phyloP scores from a whole-genome alignment of 2,888 invertebrate species.

The Ichneumoninae sp. region DNA sequence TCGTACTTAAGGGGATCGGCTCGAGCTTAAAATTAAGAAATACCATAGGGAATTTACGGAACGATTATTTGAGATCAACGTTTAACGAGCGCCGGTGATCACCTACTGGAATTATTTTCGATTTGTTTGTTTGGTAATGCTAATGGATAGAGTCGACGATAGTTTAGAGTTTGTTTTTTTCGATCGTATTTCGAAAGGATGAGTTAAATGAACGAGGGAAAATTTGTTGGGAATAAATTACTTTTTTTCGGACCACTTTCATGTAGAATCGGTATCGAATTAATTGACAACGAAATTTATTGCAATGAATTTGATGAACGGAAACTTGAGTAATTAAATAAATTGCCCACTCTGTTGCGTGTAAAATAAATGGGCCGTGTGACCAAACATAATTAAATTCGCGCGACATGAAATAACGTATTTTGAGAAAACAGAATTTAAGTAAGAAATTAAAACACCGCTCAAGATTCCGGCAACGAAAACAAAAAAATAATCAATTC shows the following conservation, averaged over 20 bases:
- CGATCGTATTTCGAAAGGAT: neutral
- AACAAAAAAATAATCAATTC: too few species aligned
- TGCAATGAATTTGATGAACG: neutral
- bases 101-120: neutral
- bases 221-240: neutral
- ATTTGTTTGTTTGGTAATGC: neutral
- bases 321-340: neutral
- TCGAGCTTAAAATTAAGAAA: conserved; percentile 9
- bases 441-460: too few species aligned
- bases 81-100: neutral
- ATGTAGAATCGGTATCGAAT: neutral
- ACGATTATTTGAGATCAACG: neutral
- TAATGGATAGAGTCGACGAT: neutral
- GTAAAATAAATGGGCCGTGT: too few species aligned
- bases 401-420: too few species aligned
- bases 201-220: neutral
- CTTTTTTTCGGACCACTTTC: neutral
- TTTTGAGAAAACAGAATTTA: too few species aligned
- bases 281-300: neutral
- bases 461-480: too few species aligned
- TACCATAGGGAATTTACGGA: neutral
- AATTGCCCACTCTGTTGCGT: too few species aligned
- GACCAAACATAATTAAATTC: too few species aligned
- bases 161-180: neutral
- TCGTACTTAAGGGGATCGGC: neutral